Conservation (phyloP, 1,140 invertebrate genomes). For the Periplaneta americana region DNA sequence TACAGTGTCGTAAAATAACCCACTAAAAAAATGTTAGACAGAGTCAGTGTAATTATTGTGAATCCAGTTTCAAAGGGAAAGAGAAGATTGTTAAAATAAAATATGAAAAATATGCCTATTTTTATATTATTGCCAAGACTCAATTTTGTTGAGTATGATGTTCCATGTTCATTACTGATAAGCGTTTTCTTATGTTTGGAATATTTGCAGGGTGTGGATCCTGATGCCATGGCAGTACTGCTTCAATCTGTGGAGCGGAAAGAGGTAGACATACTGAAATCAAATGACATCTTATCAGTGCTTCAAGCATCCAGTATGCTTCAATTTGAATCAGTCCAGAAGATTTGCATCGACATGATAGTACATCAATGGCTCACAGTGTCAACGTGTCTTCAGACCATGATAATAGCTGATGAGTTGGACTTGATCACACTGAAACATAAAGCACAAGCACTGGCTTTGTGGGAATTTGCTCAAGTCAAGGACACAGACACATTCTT, state of each 20-base stretch:
- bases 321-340: slow-evolving; percentile 39
- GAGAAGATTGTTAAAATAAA: too few relatives aligned
- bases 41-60: too few relatives aligned
- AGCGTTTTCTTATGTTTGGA: neutral
- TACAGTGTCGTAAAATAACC: too few relatives aligned
- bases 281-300: slow-evolving; percentile 38
- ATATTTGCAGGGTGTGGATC: slow-evolving; percentile 37
- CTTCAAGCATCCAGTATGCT: slow-evolving; percentile 38
- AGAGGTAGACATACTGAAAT: slow-evolving; percentile 35
- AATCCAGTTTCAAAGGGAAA: too few relatives aligned
- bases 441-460: slow-evolving; percentile 21
- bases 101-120: too few relatives aligned
- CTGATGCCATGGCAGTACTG: slow-evolving; percentile 37
- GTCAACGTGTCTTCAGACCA: slow-evolving; percentile 40
- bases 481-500: slow-evolving; percentile 36
- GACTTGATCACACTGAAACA: slow-evolving; percentile 20
- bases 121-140: too few relatives aligned
- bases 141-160: too few relatives aligned
- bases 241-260: slow-evolving; percentile 39
- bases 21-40: too few relatives aligned
- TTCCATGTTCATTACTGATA: too few relatives aligned
- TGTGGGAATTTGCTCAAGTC: slow-evolving; percentile 30
- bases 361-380: slow-evolving; percentile 34
- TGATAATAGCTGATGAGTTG: slow-evolving; percentile 36
- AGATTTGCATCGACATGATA: slow-evolving; percentile 35